phyloP scores from a whole-genome alignment of 2,113 vertebrate genomes.

The Colaptes auratus region DNA sequence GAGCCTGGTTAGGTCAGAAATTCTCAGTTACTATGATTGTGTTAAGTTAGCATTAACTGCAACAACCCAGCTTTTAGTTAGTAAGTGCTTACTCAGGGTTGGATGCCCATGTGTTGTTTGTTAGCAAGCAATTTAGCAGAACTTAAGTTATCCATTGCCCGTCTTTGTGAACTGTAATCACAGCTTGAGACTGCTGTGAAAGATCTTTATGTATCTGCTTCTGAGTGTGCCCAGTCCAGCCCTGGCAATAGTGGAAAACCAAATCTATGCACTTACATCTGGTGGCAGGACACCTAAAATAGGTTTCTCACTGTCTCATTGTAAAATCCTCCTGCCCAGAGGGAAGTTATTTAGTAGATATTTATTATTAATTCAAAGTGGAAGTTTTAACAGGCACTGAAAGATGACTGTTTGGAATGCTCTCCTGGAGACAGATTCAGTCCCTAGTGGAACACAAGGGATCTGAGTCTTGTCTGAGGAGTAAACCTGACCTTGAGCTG shows the following conservation, averaged over 20 bases:
- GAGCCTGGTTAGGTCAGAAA: not conserved
- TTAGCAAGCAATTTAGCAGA: not conserved
- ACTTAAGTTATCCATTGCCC: not conserved
- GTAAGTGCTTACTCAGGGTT: not conserved
- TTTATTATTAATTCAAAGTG: not conserved
- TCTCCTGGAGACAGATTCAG: not conserved
- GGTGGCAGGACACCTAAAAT: not conserved
- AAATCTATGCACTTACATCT: not conserved
- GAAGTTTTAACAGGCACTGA: not conserved
- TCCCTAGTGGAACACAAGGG: not conserved
- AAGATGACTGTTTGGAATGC: not conserved
- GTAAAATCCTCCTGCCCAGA: not conserved
- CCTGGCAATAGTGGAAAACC: not conserved
- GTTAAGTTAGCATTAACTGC: not conserved
- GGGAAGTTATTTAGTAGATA: not conserved
- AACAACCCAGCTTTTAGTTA: not conserved
- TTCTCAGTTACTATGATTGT: not conserved
- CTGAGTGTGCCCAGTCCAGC: not conserved
- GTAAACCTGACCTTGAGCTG: not conserved
- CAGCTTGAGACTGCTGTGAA: not conserved
- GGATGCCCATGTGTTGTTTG: not conserved
- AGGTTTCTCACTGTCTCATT: not conserved
- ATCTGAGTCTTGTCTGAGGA: not conserved
- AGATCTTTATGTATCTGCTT: not conserved
- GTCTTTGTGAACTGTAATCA: not conserved